Conservation (phyloP, 2,797 vertebrate genomes). For the Phalloptychus januarius region DNA sequence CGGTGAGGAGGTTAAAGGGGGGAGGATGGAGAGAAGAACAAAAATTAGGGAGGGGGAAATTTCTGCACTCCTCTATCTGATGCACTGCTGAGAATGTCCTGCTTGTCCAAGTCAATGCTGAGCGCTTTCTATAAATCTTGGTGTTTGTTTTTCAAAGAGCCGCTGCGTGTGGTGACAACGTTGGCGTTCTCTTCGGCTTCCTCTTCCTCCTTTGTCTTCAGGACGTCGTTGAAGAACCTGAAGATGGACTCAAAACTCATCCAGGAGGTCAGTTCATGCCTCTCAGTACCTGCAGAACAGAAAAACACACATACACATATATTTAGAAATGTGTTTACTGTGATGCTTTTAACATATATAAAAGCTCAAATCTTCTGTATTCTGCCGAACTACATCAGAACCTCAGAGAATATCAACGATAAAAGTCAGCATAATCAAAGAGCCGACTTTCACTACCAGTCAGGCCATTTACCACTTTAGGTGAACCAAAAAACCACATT, state of each 20-base stretch:
- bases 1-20: conserved; percentile 41
- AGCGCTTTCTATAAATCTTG: conserved; percentile 86
- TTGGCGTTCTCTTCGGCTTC: conserved; percentile 81
- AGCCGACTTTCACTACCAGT: not conserved
- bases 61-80: conserved; percentile 29
- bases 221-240: conserved; percentile 86
- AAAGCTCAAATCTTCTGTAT: conserved; percentile 1
- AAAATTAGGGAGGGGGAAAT: conserved; percentile 20
- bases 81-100: conserved; percentile 4
- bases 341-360: conserved; percentile 9
- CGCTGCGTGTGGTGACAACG: conserved; percentile 85
- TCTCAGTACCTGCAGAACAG: conserved; percentile 87
- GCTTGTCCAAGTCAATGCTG: conserved; percentile 23
- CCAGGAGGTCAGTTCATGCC: conserved; percentile 97
- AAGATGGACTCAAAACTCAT: conserved; percentile 94
- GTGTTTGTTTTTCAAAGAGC: conserved; percentile 89
- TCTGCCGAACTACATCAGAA: not conserved
- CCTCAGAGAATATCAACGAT: not conserved
- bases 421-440: not conserved
- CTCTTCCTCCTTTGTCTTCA: conserved; percentile 81
- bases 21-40: conserved; percentile 7
- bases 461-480: not conserved
- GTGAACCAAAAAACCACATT: not conserved
- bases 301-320: conserved; percentile 32
- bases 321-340: conserved; percentile 14